These are phyloP conservation scores for Notamacropus eugenii DNA, from an alignment of 2,797 vertebrate species.

Conservation along the genomic window DNA sequence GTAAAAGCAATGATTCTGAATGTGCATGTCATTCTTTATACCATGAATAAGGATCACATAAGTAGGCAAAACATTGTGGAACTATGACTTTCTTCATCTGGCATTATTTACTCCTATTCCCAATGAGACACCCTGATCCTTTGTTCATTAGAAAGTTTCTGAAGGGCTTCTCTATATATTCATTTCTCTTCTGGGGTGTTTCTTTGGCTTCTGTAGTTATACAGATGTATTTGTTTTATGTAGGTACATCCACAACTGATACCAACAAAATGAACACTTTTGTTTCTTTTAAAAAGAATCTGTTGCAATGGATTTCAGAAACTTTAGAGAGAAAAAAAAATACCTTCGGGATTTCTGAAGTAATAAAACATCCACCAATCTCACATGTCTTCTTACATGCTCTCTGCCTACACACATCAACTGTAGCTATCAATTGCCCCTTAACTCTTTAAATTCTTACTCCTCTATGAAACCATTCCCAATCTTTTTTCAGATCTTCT, in stretches of 20 bases:
- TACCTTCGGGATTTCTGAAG: background rate
- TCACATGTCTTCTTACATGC: background rate
- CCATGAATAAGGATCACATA: conserved; percentile 65
- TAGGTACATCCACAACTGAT: background rate
- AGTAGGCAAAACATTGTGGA: conserved; percentile 56
- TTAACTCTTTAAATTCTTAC: conserved; percentile 1
- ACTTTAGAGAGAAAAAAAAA: conserved; percentile 16
- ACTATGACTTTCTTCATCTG: conserved; percentile 8
- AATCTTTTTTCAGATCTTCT: background rate
- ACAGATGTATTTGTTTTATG: background rate
- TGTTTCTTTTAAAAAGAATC: conserved; percentile 20
- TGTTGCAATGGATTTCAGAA: background rate
- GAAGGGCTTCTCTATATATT: conserved; percentile 12
- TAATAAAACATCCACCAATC: background rate
- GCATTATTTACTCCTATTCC: conserved; percentile 63
- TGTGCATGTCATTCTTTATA: conserved; percentile 34
- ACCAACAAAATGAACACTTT: background rate
- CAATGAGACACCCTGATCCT: conserved; percentile 59
- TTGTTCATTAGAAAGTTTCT: conserved; percentile 70
- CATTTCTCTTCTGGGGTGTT: conserved; percentile 61
- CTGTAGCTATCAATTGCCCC: background rate
- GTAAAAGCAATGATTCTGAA: conserved; percentile 50
- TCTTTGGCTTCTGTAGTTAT: conserved; percentile 49
- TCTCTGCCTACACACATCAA: background rate
- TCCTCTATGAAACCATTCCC: background rate